phyloP scores from a whole-genome alignment of 2,888 invertebrate species.

The Lycocerus yunnanus region DNA sequence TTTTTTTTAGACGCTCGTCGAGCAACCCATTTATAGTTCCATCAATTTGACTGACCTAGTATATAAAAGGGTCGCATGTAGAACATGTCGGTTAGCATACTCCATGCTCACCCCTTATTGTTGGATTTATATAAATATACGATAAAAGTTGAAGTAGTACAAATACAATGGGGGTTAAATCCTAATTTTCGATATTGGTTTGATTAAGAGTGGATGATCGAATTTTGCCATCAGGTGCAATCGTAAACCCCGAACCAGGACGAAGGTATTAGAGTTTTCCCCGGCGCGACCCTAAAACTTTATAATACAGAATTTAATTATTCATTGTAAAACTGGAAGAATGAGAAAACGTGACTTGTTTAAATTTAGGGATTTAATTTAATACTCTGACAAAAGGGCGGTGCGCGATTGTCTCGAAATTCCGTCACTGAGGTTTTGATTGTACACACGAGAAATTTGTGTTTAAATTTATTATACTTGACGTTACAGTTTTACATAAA shows the following conservation, averaged over 20 bases:
- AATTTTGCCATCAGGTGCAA: constrained; percentile 29
- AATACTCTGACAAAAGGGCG: constrained; percentile 27
- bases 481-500: constrained; percentile 27
- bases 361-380: constrained; percentile 33
- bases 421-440: constrained; percentile 28
- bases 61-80: neutral
- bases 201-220: constrained; percentile 27
- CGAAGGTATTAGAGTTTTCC: constrained; percentile 17
- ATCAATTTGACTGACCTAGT: neutral
- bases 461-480: constrained; percentile 28
- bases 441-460: constrained; percentile 27
- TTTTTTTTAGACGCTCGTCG: too few relatives aligned
- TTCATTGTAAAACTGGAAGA: constrained; percentile 37
- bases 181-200: constrained; percentile 15
- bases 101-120: neutral
- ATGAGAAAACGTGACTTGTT: constrained; percentile 38
- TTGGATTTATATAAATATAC: neutral
- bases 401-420: constrained; percentile 28
- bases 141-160: neutral
- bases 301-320: constrained; percentile 37
- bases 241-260: constrained; percentile 21
- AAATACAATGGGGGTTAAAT: neutral
- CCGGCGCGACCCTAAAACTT: constrained; percentile 28
- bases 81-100: neutral
- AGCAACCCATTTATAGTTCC: neutral